Evolutionary conservation across 1,140 invertebrate genomes (phyloP).

Genomic region (Ostrea denselamellosa): DNA sequence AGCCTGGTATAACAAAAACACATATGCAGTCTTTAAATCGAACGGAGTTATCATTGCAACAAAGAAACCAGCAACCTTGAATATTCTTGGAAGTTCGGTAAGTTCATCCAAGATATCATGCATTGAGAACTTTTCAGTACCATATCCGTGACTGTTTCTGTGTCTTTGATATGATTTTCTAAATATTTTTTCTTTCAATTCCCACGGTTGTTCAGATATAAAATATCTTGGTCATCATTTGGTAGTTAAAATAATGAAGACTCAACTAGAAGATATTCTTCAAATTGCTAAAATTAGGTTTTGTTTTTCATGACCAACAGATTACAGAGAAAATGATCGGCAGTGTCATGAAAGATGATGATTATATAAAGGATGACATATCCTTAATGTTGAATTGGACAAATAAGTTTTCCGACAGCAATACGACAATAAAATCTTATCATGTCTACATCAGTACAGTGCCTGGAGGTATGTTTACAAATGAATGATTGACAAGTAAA

Average conservation of each 20-base stretch:
- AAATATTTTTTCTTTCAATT: not conserved
- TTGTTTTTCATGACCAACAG: not conserved
- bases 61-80: not conserved
- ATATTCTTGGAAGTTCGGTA: constrained; percentile 45
- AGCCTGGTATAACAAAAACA: constrained; percentile 44
- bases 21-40: constrained; percentile 49
- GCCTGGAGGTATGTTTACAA: constrained; percentile 45
- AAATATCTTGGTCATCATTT: not conserved
- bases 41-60: constrained; percentile 41
- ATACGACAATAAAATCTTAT: constrained; percentile 28
- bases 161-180: not conserved
- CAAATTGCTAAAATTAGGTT: not conserved
- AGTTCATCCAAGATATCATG: not conserved
- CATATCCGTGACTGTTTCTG: not conserved
- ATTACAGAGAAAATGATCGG: constrained; percentile 17
- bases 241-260: not conserved
- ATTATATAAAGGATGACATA: constrained; percentile 44
- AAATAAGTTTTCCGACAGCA: constrained; percentile 43
- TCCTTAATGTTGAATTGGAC: constrained; percentile 47
- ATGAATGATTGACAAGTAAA: not conserved
- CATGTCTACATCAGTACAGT: constrained; percentile 48
- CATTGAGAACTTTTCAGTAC: not conserved
- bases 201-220: not conserved
- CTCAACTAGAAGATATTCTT: not conserved
- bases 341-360: constrained; percentile 45